A percentile compares a stretch with the other conserved stretches of the same genome.
Conservation (phyloP, 2,113 vertebrate species). For the Carassius carassius region DNA sequence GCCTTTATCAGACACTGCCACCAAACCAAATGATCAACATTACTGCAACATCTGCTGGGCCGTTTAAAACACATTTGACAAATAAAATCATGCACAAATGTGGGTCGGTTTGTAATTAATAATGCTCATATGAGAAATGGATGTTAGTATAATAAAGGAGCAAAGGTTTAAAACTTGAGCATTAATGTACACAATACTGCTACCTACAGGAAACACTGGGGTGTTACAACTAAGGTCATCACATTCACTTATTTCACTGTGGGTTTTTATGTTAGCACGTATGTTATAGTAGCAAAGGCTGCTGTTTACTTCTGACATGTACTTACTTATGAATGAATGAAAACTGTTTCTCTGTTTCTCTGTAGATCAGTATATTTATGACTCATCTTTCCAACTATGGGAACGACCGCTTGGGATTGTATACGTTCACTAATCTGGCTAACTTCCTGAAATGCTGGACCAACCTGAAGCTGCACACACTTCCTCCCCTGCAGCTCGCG, state of each 20-base stretch:
- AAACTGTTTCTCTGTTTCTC: conserved; percentile 24
- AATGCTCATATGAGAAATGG: background rate
- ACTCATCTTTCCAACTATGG: conserved; percentile 97
- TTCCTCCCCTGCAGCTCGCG: conserved; percentile 87
- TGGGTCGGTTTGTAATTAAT: too few relatives aligned
- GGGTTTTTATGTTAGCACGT: too few relatives aligned
- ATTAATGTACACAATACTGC: conserved; percentile 37
- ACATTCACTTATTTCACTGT: background rate
- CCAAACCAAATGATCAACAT: background rate
- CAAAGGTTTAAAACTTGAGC: conserved; percentile 6
- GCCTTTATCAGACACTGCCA: conserved; percentile 1
- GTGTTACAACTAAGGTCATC: background rate
- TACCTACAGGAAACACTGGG: conserved; percentile 36
- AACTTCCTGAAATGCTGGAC: conserved; percentile 94
- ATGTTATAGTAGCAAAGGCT: background rate
- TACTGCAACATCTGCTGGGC: background rate
- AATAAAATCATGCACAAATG: conserved; percentile 8
- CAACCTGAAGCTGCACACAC: conserved; percentile 88
- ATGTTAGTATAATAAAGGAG: background rate
- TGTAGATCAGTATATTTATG: conserved; percentile 98
- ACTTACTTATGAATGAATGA: background rate
- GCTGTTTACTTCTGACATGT: background rate
- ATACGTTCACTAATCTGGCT: conserved; percentile 92
- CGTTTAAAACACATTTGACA: background rate
- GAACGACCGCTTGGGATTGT: conserved; percentile 92